These are phyloP conservation scores for Coilia nasus DNA, from an alignment of 2,797 vertebrate genomes.

Conservation along the genomic window DNA sequence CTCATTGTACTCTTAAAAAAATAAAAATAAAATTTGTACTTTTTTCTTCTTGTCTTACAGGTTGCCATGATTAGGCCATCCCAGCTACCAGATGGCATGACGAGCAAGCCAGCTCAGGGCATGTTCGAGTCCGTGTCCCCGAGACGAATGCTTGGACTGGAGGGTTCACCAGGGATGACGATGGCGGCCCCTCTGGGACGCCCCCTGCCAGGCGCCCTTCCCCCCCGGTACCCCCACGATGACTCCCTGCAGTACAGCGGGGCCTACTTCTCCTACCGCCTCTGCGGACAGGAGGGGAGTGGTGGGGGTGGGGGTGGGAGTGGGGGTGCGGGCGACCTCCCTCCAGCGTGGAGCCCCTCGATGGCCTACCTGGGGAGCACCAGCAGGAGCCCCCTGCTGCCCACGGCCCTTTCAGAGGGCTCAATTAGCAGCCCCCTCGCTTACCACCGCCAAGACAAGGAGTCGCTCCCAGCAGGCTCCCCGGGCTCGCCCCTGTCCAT, in stretches of 20 bases:
- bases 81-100: constrained; percentile 61
- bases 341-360: constrained; percentile 68
- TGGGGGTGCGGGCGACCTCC: constrained; percentile 57
- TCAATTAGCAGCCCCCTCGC: constrained; percentile 62
- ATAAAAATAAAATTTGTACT: too few relatives aligned
- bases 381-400: constrained; percentile 62
- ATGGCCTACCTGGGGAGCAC: constrained; percentile 42
- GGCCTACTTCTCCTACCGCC: constrained; percentile 77
- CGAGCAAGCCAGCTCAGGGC: constrained; percentile 75
- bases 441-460: constrained; percentile 73
- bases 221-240: constrained; percentile 61
- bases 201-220: constrained; percentile 60
- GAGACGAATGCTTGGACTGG: constrained; percentile 78
- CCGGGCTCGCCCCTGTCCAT: constrained; percentile 54
- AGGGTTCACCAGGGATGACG: constrained; percentile 51
- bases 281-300: constrained; percentile 65
- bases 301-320: not conserved
- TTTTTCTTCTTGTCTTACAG: constrained; percentile 52
- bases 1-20: too few relatives aligned
- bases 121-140: constrained; percentile 68
- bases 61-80: constrained; percentile 42
- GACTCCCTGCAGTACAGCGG: constrained; percentile 74
- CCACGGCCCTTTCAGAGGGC: constrained; percentile 63
- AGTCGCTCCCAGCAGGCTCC: constrained; percentile 34
- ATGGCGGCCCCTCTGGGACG: constrained; percentile 53